phyloP scores from a whole-genome alignment of 2,888 invertebrate species.

The Agonum fuliginosum region DNA sequence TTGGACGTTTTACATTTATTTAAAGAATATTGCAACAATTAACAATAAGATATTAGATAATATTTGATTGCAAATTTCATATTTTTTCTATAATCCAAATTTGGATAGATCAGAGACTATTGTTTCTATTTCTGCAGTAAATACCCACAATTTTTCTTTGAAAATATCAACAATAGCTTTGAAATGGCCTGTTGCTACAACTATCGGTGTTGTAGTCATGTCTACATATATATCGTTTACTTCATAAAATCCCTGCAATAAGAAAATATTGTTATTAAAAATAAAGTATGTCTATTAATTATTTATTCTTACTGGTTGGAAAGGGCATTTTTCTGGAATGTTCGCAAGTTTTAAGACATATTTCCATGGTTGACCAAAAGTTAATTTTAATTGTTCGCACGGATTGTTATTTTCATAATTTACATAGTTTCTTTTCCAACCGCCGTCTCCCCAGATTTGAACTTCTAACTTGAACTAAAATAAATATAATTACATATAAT shows the following conservation, averaged over 20 bases:
- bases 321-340: not conserved
- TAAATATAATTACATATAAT: not conserved
- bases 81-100: no score
- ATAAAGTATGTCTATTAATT: no score
- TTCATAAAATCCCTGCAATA: conserved; percentile 17
- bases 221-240: not conserved
- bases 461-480: conserved; percentile 2
- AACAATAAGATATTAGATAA: no score
- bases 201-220: not conserved
- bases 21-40: no score
- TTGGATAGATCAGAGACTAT: no score
- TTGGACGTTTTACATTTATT: no score
- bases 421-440: conserved; percentile 15
- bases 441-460: conserved; percentile 8
- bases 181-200: not conserved
- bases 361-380: conserved; percentile 1
- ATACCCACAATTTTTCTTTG: no score
- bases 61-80: no score
- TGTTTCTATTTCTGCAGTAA: no score
- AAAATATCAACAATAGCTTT: not conserved
- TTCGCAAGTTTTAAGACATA: not conserved
- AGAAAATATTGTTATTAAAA: not conserved
- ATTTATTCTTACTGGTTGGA: conserved; percentile 1
- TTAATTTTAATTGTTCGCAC: not conserved
- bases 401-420: not conserved